phyloP scores from a whole-genome alignment of 2,888 invertebrate species.

The Dasysyrphus tricinctus region DNA sequence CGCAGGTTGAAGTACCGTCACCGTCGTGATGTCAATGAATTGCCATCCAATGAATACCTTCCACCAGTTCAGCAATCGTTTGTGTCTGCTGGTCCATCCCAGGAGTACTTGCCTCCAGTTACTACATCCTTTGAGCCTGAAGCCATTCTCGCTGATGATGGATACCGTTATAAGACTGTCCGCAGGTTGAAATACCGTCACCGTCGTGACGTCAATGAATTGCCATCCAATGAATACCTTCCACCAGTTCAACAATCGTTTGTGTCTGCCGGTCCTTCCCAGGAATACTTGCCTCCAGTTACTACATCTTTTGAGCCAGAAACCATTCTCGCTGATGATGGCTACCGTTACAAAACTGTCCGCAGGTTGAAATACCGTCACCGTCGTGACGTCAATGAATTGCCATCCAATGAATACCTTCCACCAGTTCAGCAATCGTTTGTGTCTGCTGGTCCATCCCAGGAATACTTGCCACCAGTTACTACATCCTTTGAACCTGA shows the following conservation, averaged over 20 bases:
- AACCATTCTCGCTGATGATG: slow-evolving; percentile 44
- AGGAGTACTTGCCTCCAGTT: slow-evolving; percentile 71
- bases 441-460: slow-evolving; percentile 73
- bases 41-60: slow-evolving; percentile 78
- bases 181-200: slow-evolving; percentile 67
- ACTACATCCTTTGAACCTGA: slow-evolving; percentile 65
- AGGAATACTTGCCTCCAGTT: slow-evolving; percentile 73
- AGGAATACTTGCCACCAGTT: slow-evolving; percentile 73
- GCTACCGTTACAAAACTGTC: slow-evolving; percentile 55
- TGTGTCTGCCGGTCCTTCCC: slow-evolving; percentile 72
- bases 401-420: slow-evolving; percentile 79
- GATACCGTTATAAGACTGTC: slow-evolving; percentile 51
- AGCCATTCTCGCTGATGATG: slow-evolving; percentile 42
- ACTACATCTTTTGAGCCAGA: slow-evolving; percentile 61
- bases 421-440: slow-evolving; percentile 73
- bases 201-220: slow-evolving; percentile 80
- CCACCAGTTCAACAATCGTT: slow-evolving; percentile 77
- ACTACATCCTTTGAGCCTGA: slow-evolving; percentile 68
- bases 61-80: slow-evolving; percentile 75
- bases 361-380: slow-evolving; percentile 67
- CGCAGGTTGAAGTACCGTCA: slow-evolving; percentile 71
- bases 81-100: slow-evolving; percentile 76
- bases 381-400: slow-evolving; percentile 80
- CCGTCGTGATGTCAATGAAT: slow-evolving; percentile 74
- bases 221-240: slow-evolving; percentile 79